Percentiles rank a stretch among this genome's conserved stretches.
phyloP scores from a whole-genome alignment of 2,888 invertebrate genomes.

The Drosophila subquinaria region DNA sequence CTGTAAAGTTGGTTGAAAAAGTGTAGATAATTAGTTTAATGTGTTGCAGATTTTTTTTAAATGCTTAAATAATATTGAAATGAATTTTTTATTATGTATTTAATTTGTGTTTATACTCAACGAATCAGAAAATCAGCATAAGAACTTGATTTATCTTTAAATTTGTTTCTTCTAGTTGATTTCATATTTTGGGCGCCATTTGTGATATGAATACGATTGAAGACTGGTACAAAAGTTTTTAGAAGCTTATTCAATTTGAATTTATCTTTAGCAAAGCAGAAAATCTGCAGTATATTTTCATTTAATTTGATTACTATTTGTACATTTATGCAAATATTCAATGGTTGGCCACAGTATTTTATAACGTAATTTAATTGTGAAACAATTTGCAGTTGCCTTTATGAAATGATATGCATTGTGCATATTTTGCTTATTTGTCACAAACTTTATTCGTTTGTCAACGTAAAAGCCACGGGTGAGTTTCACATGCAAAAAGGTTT shows the following conservation, averaged over 20 bases:
- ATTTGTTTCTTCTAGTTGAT: too few relatives aligned
- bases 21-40: slow-evolving; percentile 50
- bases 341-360: slow-evolving; percentile 34
- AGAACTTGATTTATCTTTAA: too few relatives aligned
- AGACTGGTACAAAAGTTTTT: neutral
- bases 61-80: neutral
- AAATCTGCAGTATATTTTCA: neutral
- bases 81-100: too few relatives aligned
- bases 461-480: slow-evolving; percentile 13
- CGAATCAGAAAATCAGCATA: too few relatives aligned
- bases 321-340: slow-evolving; percentile 14
- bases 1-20: slow-evolving; percentile 24
- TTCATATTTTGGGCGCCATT: neutral
- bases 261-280: too few relatives aligned
- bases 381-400: slow-evolving; percentile 33
- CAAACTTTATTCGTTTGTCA: slow-evolving; percentile 30
- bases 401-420: slow-evolving; percentile 29
- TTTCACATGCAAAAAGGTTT: slow-evolving; percentile 14
- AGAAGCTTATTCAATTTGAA: neutral
- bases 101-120: too few relatives aligned
- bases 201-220: neutral
- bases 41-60: slow-evolving; percentile 13
- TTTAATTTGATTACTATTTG: slow-evolving; percentile 7
- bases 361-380: slow-evolving; percentile 46
- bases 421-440: slow-evolving; percentile 41